These are phyloP conservation scores for Morpho helenor DNA, from an alignment of 2,888 invertebrate species.

Conservation along the genomic window DNA sequence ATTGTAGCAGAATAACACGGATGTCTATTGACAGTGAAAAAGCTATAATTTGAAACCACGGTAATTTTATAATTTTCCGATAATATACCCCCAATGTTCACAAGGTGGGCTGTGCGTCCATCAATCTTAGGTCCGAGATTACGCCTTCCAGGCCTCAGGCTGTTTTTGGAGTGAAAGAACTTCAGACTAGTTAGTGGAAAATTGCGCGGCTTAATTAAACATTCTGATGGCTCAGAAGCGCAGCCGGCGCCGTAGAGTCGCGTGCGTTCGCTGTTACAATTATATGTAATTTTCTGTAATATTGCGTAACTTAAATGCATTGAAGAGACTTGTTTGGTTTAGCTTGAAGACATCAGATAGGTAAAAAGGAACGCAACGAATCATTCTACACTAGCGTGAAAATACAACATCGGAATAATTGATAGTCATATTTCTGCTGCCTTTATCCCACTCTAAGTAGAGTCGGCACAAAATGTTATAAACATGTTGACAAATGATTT, in stretches of 20 bases:
- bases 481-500: too few species aligned
- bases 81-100: constrained; percentile 3
- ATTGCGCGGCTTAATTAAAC: constrained; percentile 57
- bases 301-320: constrained; percentile 22
- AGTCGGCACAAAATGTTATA: too few species aligned
- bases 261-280: constrained; percentile 24
- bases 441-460: too few species aligned
- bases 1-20: too few species aligned
- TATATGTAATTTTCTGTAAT: constrained; percentile 22
- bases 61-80: constrained; percentile 9
- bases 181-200: constrained; percentile 32
- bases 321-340: constrained; percentile 5
- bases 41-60: constrained; percentile 1
- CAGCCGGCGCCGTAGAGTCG: constrained; percentile 34
- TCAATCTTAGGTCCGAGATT: constrained; percentile 40
- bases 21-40: not conserved
- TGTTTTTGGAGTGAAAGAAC: constrained; percentile 28
- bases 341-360: not conserved
- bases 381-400: too few species aligned
- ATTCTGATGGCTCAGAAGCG: constrained; percentile 36
- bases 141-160: constrained; percentile 38
- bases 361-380: not conserved
- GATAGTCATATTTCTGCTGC: too few species aligned
- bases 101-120: constrained; percentile 27
- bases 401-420: too few species aligned